Evolutionary conservation across 1,140 invertebrate genomes (phyloP), one percentile per base, ranked within the genome.

Genomic region (Aethina tumida): DNA sequence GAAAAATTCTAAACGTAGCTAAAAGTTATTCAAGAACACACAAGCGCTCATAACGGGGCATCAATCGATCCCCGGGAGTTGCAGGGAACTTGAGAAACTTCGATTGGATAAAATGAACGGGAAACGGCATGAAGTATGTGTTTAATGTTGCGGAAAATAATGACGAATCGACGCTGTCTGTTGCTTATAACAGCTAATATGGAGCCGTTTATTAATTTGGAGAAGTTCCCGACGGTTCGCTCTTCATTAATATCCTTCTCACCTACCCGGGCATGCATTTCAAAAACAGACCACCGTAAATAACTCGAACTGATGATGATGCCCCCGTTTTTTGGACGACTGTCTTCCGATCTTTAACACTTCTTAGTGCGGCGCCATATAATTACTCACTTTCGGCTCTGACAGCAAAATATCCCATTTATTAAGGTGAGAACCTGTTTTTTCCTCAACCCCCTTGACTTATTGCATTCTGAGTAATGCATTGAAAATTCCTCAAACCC

Each of bases 91-190:
- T 35, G 33, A 50, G 41, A 55, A 55, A 43, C 55, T 50, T 49
- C 52, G 52, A 56, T 56, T 51, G 48, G 47, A 52, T 50, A 51
- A 53, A 58, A 53, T 50, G 52, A 56, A 53, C 45, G 52, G 50
- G 52, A 55, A 53, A 49, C 48, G 47, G 56, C 52, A 53, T 59
- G 55, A 60, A 60, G 58, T 60, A 62, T 60, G 58, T 49, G 57
- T 53, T 59, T 51, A 62, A 62, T 62, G 60, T 62, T 58, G 58
- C 53, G 57, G 56, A 60, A 62, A 62, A 62, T 62, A 62, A 62
- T 62, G 60, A 62, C 60, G 58, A 59, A 62, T 62, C 58, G 60
- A 62, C 47, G 51, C 56, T 62, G 60, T 62, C 58, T 60, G 55
- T 60, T 62, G 56, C 59, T 60, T 53, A 58, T 59, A 60, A 59